A percentile compares a stretch with the other conserved stretches of the same genome.
Evolutionary conservation across 2,797 vertebrate species (phyloP).

Genomic region (Pseudotriccus pelzelni): DNA sequence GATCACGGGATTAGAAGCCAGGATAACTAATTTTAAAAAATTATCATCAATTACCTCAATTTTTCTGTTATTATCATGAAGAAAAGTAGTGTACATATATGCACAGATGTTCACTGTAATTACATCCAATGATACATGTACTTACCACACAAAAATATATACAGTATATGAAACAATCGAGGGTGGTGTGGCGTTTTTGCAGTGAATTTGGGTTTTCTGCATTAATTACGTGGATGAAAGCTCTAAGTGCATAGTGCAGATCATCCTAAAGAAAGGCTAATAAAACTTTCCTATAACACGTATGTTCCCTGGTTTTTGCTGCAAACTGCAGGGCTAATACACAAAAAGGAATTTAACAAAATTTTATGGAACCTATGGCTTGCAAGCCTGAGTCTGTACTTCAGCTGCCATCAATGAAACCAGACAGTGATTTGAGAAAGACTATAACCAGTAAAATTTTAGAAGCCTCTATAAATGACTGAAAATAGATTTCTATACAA

Average conservation of each 20-base stretch:
- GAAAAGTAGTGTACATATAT: neutral
- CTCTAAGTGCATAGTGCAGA: neutral
- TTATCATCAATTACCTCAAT: neutral
- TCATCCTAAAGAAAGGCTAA: neutral
- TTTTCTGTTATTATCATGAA: neutral
- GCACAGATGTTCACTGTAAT: neutral
- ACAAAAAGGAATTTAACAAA: neutral
- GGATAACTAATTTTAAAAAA: neutral
- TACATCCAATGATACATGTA: neutral
- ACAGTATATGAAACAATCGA: neutral
- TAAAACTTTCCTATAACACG: neutral
- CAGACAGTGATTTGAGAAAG: neutral
- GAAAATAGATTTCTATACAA: neutral
- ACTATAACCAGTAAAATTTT: slow-evolving; percentile 11
- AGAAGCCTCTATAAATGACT: slow-evolving; percentile 30
- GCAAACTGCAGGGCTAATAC: neutral
- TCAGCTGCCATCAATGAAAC: neutral
- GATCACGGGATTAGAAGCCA: neutral
- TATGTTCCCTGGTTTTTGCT: neutral
- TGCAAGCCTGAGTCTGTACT: neutral
- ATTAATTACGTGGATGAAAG: neutral
- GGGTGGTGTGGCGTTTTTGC: neutral
- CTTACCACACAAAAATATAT: neutral
- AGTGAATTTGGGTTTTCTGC: neutral
- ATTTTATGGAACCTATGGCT: neutral